A percentile compares a stretch with the other conserved stretches of the same genome.
Conservation (phyloP, 1,140 invertebrate genomes). For the Diploscapter pachys region DNA sequence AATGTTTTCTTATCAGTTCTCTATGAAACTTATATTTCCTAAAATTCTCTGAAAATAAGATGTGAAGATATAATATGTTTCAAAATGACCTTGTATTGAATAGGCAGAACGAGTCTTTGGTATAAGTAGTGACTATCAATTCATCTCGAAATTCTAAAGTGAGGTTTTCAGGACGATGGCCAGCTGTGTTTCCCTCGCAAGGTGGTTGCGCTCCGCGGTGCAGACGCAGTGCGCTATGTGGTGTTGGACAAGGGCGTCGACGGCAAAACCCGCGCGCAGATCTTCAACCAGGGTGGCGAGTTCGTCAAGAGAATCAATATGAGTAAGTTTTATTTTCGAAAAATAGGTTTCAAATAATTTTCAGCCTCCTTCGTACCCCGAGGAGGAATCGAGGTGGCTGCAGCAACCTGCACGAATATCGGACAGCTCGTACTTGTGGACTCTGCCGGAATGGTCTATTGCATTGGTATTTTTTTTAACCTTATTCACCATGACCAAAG, state of each 20-base stretch:
- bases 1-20: not conserved
- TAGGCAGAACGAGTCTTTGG: no score
- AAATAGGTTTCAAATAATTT: constrained; percentile 4
- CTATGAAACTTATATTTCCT: not conserved
- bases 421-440: constrained; percentile 82
- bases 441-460: constrained; percentile 88
- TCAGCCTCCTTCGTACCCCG: constrained; percentile 65
- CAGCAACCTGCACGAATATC: constrained; percentile 67
- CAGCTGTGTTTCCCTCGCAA: constrained; percentile 94
- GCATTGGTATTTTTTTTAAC: not conserved
- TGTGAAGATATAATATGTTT: no score
- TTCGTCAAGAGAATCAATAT: constrained; percentile 79
- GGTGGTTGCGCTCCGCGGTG: constrained; percentile 44
- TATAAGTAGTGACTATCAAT: not conserved
- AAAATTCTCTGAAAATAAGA: not conserved
- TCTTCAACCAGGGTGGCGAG: constrained; percentile 69
- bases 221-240: constrained; percentile 69
- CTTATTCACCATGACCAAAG: no score
- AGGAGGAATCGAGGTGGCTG: constrained; percentile 79
- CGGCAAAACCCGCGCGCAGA: constrained; percentile 80
- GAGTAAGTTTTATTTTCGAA: constrained; percentile 6
- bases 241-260: constrained; percentile 94
- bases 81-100: no score
- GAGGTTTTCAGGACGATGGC: constrained; percentile 75
- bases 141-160: constrained; percentile 23